Conservation (phyloP, 2,888 invertebrate genomes). For the Spilarctia lutea region DNA sequence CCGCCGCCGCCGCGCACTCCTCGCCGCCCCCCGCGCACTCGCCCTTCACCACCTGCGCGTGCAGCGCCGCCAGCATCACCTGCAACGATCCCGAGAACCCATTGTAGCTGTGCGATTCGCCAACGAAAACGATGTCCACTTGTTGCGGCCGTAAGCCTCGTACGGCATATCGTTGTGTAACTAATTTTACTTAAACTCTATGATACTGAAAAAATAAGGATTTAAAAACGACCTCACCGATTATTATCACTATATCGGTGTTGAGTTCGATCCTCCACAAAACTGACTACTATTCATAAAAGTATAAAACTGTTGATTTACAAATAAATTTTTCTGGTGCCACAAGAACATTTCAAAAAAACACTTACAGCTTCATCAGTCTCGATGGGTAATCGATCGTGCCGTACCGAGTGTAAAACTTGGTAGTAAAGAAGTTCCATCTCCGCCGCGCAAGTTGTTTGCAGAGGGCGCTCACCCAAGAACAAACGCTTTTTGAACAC, state of each 20-base stretch:
- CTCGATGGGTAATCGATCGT: conserved; percentile 96
- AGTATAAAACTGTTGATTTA: too few relatives aligned
- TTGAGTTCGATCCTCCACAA: too few relatives aligned
- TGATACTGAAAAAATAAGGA: too few relatives aligned
- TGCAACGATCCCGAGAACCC: conserved; percentile 56
- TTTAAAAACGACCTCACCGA: neutral
- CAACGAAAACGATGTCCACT: too few relatives aligned
- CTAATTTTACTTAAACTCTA: too few relatives aligned
- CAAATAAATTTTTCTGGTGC: neutral
- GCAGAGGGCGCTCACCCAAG: conserved; percentile 78
- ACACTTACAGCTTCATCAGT: conserved; percentile 96
- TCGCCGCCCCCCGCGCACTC: conserved; percentile 91
- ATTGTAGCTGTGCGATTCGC: too few relatives aligned
- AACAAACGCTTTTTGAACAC: conserved; percentile 83
- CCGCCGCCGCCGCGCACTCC: conserved; percentile 91
- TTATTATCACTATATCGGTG: neutral
- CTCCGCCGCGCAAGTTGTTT: conserved; percentile 91
- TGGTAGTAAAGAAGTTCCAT: conserved; percentile 98
- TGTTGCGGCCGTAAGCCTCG: too few relatives aligned
- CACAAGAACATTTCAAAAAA: neutral
- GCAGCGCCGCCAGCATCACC: conserved; percentile 97
- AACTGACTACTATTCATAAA: too few relatives aligned
- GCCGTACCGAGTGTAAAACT: conserved; percentile 95
- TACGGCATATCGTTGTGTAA: too few relatives aligned
- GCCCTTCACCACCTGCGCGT: conserved; percentile 96